Evolutionary conservation across 2,888 invertebrate species (phyloP), one percentile per base, ranked within the genome.

Genomic region (Gastrophysa polygoni): DNA sequence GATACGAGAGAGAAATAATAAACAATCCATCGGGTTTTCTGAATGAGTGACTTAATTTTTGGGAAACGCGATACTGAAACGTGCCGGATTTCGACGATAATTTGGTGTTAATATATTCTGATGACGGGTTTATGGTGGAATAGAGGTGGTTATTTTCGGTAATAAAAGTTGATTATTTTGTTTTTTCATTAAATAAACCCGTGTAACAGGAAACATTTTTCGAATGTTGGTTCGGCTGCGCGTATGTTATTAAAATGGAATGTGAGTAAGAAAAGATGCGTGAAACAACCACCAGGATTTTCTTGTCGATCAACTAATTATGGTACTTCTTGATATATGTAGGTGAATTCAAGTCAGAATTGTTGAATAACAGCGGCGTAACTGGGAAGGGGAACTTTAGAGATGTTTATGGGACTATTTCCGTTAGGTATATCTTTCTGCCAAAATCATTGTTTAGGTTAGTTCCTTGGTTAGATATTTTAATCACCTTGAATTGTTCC

Each of bases 1-100:
- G 63, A 65, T 63, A 47, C 46, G 61, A 61, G 58, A 60, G 68
- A 21, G 21, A 46, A 58, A 57, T 60, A 68, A 68, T 65, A 68
- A 68, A 68, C 68, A 65, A 47, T 29, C 55, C 47, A 38, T 50
- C n/a, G 56, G 46, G 57, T 57, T 59, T 62, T 52, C 57, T 50
- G 38, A 38, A 47, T 60, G 54, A 55, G 57, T 43, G 59, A 55
- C 64, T 67, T 67, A 64, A 62, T 63, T 64, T 64, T 51, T 55
- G 58, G 64, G 61, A 64, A 61, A 61, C 54, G 55, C 38, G 54
- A 55, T 46, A 54, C 32, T 46, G 50, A 58, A 58, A 57, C 52
- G 55, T 50, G 54, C 44, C 49, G 47, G 52, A 61, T 60, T 60
- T 58, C 60, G 34, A 38, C 54, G 51, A 52, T 29, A 50, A 61